Evolutionary conservation across 1,140 invertebrate species (phyloP), one percentile per base, ranked within the genome.

Genomic region (Zaprionus inermis): DNA sequence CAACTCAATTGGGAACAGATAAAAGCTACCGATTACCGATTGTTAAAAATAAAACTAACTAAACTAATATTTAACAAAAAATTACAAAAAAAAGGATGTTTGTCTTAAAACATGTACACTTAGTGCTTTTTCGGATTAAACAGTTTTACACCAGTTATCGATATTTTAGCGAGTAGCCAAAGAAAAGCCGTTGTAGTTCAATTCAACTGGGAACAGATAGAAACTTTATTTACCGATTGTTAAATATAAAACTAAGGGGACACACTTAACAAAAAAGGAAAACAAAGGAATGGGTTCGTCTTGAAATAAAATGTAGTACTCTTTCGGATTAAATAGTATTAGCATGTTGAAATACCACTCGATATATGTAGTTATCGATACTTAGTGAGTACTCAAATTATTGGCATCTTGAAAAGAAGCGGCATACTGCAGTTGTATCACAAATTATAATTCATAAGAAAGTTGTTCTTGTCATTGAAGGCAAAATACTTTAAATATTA

Each of bases 401-500:
- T 41, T 41, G 38, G 14, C 38, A 41, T 41, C 38, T 41, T 41
- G 38, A 41, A 41, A 41, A 41, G 38, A 41, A 41, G 38, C 38
- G 38, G 38, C 38, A 41, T 7, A 38, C 38, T 9, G 14, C 38
- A 5, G n/a, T 16, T 7, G 7, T 9, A 41, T 16, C 16, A 16
- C 7, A 44, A 44, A 16, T 44, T 16, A 16, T 44, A 16, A 16
- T 2, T 16, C 7, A 44, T 5, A 2, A 16, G 6, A 16, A 16
- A 9, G 16, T 44, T 44, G 2, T 44, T 44, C 0, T 9, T 3
- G 2, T 16, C 6, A 7, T 9, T 9, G 0, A 41, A 44, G 38
- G 7, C 1, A 1, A 41, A 16, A 7, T 2, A 5, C n/a, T 41
- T 44, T 9, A 9, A 32, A 60, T n/a, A 49, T 22, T 11, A 12